Evolutionary conservation across 2,888 invertebrate genomes (phyloP).

Genomic region (Cancer borealis): DNA sequence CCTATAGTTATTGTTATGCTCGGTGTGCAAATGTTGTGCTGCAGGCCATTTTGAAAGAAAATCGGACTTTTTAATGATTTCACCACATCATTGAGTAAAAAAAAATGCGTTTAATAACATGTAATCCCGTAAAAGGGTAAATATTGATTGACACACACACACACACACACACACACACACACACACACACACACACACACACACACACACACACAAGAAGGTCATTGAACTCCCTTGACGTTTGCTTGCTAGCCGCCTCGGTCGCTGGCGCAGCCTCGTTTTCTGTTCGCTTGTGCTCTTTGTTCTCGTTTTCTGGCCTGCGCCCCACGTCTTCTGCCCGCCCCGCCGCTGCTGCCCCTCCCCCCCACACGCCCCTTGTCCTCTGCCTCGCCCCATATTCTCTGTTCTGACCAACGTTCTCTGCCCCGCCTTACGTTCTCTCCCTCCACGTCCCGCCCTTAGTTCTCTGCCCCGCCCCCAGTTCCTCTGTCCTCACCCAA

Average conservation of each 20-base stretch:
- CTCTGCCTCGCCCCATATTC: not conserved
- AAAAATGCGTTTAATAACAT: not conserved
- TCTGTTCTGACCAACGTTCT: not conserved
- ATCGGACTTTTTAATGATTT: not conserved
- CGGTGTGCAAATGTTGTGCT: not conserved
- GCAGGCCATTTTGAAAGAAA: not conserved
- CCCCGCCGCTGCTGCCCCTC: not conserved
- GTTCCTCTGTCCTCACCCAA: not conserved
- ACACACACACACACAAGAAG: conserved; percentile 18
- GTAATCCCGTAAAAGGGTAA: not conserved
- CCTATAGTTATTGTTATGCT: not conserved
- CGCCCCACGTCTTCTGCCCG: not conserved
- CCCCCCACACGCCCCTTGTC: not conserved
- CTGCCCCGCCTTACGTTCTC: not conserved
- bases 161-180: not conserved
- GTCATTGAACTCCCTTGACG: conserved; percentile 17
- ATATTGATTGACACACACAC: not conserved
- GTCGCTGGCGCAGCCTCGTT: conserved; percentile 39
- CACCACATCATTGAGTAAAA: not conserved
- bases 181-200: conserved; percentile 36
- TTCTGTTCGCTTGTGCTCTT: conserved; percentile 27
- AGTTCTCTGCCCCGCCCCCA: not conserved
- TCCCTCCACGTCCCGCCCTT: not conserved
- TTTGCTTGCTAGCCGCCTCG: conserved; percentile 18
- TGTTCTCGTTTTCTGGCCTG: conserved; percentile 39